Evolutionary conservation across 2,113 vertebrate genomes (phyloP), one percentile per base, ranked within the genome.

Genomic region (Oxygymnocypris stewartii): DNA sequence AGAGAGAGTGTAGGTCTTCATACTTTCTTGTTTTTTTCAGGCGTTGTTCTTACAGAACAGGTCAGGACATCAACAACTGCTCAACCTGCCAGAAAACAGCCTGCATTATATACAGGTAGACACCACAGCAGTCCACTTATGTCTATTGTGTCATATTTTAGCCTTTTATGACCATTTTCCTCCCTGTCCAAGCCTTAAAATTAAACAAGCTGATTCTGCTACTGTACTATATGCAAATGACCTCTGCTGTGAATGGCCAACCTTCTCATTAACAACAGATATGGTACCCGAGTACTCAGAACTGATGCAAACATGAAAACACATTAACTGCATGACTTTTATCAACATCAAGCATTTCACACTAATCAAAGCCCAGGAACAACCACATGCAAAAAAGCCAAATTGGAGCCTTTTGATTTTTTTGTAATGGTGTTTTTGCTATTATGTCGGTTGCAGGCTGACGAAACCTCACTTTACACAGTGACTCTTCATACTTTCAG

Each of bases 91-190:
- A 98, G 95, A 99, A 96, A 93, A 99, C 97, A 0, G 98, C 98
- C 12, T 99, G 98, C 94, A 98, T 99, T 94, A 99, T 99, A 88
- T 99, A 99, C 97, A 99, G 98, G 98, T 99, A 97, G n/a, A 9
- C 4, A 40, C 4, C 25, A 4, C 6, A 51, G 1, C 14, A 78
- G 47, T 20, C 47, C 47, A 16, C 25, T 47, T 77, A 16, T 31
- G 25, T 77, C 75, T 51, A 11, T 54, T 13, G 14, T 49, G 74
- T 2, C n/a, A 7, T 18, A 28, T 25, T 51, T 51, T 47, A 11
- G 14, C 42, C 4, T 51, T 77, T 77, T 18, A 51, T 16, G n/a
- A 7, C 10, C 11, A 6, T 25, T 76, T 74, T 14, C 40, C 42
- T 75, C 20, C 40, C 25, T 67, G 13, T 69, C 14, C 28, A 31